phyloP scores from a whole-genome alignment of 2,888 invertebrate species.

The Spisula subtruncata region DNA sequence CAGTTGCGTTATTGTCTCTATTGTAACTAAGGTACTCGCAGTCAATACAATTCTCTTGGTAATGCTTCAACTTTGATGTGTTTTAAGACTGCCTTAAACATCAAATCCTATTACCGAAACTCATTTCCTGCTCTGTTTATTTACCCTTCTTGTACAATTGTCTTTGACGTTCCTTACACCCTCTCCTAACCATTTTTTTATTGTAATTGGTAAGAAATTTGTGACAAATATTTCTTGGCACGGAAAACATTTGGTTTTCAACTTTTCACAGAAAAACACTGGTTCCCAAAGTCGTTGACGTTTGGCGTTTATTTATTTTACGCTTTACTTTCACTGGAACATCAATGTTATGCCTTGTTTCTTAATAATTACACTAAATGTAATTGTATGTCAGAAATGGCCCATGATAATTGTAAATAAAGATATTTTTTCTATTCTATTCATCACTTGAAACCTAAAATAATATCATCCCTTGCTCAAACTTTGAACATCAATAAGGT shows the following conservation, averaged over 20 bases:
- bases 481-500: too few relatives aligned
- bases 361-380: too few relatives aligned
- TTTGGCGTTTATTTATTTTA: not conserved
- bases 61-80: not conserved
- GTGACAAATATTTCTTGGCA: not conserved
- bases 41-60: not conserved
- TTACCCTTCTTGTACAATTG: not conserved
- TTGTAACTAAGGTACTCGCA: not conserved
- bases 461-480: too few relatives aligned
- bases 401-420: not conserved
- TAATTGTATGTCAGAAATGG: too few relatives aligned
- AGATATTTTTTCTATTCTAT: not conserved
- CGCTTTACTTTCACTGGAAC: not conserved
- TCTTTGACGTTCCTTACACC: not conserved
- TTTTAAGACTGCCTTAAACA: slow-evolving; percentile 1
- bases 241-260: not conserved
- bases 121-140: not conserved
- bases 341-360: too few relatives aligned
- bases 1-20: not conserved
- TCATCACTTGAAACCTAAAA: not conserved
- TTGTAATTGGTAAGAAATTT: not conserved
- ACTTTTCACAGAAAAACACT: not conserved
- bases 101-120: not conserved
- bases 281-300: too few relatives aligned
- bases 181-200: not conserved